These are phyloP conservation scores for Meghimatium bilineatum DNA, from an alignment of 2,888 invertebrate species.

Conservation along the genomic window DNA sequence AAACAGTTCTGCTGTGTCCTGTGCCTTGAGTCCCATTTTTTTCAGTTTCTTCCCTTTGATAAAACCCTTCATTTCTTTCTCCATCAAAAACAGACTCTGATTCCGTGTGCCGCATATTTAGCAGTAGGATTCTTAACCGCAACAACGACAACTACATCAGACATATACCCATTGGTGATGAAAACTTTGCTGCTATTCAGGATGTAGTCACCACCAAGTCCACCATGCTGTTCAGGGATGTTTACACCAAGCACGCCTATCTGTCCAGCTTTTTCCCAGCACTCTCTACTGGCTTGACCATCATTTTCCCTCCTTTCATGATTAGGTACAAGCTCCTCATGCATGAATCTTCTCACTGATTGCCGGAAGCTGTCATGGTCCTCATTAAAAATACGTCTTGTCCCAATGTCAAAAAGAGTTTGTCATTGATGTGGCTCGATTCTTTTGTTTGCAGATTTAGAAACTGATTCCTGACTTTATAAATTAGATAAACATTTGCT, in stretches of 20 bases:
- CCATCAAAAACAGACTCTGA: conserved; percentile 78
- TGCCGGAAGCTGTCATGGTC: conserved; percentile 78
- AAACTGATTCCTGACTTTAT: background rate
- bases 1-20: conserved; percentile 78
- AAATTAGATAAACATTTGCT: background rate
- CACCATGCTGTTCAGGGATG: conserved; percentile 75
- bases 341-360: conserved; percentile 75
- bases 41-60: conserved; percentile 77
- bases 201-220: conserved; percentile 78
- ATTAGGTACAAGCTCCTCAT: conserved; percentile 76
- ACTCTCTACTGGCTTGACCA: conserved; percentile 49
- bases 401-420: conserved; percentile 76
- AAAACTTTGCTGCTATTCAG: conserved; percentile 78
- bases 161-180: conserved; percentile 78
- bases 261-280: conserved; percentile 77
- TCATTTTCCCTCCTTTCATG: conserved; percentile 65
- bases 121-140: conserved; percentile 77
- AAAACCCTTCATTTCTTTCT: conserved; percentile 77
- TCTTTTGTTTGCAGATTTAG: conserved; percentile 2
- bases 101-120: conserved; percentile 77
- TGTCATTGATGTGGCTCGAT: conserved; percentile 59
- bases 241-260: conserved; percentile 77
- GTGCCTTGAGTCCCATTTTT: conserved; percentile 78
- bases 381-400: conserved; percentile 75
- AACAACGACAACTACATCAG: conserved; percentile 77